Evolutionary conservation across 2,113 vertebrate species (phyloP).

Genomic region (Leptocoma aspasia): DNA sequence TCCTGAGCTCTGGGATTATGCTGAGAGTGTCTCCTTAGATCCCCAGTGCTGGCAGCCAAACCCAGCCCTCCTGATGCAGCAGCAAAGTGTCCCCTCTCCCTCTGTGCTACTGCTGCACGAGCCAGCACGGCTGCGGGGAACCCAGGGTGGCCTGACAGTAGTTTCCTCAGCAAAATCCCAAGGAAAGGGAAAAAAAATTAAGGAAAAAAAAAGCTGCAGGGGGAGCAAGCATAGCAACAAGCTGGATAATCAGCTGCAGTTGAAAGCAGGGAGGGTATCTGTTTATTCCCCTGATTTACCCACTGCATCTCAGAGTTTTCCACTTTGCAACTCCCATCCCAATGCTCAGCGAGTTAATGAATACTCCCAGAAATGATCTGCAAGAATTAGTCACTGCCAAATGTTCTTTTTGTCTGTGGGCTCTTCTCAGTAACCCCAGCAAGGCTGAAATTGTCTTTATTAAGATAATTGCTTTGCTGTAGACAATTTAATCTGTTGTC

Average conservation of each 20-base stretch:
- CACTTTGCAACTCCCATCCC: not conserved
- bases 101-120: not conserved
- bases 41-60: not conserved
- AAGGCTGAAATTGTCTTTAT: conserved; percentile 41
- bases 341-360: not conserved
- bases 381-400: not conserved
- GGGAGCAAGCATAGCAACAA: not conserved
- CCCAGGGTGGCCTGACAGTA: not conserved
- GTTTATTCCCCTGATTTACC: not conserved
- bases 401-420: not conserved
- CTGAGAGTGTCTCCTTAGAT: not conserved
- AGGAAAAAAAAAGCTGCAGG: not conserved
- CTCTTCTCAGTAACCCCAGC: not conserved
- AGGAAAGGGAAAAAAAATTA: not conserved
- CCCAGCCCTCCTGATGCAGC: not conserved
- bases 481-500: conserved; percentile 25
- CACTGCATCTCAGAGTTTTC: not conserved
- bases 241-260: not conserved
- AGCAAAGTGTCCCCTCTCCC: not conserved
- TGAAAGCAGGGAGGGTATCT: not conserved
- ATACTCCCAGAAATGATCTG: not conserved
- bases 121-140: not conserved
- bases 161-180: conserved; percentile 25
- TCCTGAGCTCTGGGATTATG: not conserved
- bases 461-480: conserved; percentile 32